Percentiles rank a stretch among this genome's conserved stretches.
Conservation (phyloP, 2,888 invertebrate species). For the Entomobrya multifasciata region DNA sequence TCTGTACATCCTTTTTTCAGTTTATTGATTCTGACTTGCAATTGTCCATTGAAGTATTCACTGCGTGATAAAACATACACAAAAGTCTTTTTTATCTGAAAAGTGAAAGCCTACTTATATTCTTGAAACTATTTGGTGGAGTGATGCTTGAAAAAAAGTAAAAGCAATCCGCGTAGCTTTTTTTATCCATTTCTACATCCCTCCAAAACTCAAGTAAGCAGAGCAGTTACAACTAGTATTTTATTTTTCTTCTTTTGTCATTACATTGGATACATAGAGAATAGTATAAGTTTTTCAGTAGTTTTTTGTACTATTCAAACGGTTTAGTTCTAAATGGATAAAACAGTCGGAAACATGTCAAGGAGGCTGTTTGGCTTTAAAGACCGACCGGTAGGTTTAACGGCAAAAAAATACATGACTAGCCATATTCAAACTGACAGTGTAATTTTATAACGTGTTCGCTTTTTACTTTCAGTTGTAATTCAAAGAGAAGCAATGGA, state of each 20-base stretch:
- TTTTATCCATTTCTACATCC: neutral
- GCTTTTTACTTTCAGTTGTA: neutral
- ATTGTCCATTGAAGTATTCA: constrained; percentile 8
- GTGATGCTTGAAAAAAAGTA: constrained; percentile 40
- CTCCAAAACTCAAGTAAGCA: constrained; percentile 3
- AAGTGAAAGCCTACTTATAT: constrained; percentile 35
- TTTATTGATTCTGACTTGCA: constrained; percentile 43
- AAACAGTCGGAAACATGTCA: constrained; percentile 54
- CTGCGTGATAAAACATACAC: neutral
- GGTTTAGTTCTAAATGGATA: constrained; percentile 30
- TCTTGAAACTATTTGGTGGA: no score
- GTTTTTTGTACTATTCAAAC: no score
- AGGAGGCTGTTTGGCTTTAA: constrained; percentile 53
- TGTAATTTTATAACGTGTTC: constrained; percentile 4
- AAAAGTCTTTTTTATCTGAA: constrained; percentile 35
- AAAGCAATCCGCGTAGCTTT: constrained; percentile 23
- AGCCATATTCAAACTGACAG: constrained; percentile 38
- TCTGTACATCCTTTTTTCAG: no score
- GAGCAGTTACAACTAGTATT: constrained; percentile 3
- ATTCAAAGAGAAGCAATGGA: neutral
- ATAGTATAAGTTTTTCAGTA: constrained; percentile 16
- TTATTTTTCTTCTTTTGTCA: constrained; percentile 7
- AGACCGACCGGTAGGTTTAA: neutral
- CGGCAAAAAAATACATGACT: neutral
- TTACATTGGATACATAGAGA: constrained; percentile 12